Evolutionary conservation across 2,888 invertebrate genomes (phyloP).

Genomic region (Leptopilina myrica): DNA sequence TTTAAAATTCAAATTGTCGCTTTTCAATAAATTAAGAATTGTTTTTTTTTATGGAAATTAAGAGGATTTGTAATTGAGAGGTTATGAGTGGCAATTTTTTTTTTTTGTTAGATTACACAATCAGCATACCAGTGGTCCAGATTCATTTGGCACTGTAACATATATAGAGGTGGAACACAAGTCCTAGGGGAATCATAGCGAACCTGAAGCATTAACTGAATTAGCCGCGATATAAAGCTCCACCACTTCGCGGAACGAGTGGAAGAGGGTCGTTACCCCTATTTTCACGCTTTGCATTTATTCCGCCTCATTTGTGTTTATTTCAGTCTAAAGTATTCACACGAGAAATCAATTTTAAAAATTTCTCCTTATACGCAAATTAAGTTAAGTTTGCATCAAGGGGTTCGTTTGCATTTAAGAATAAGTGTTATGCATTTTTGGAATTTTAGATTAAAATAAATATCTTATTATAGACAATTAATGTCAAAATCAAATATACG

Average conservation of each 20-base stretch:
- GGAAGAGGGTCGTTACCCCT: conserved; percentile 51
- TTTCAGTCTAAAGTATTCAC: conserved; percentile 17
- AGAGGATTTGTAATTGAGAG: background rate
- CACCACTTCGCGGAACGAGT: conserved; percentile 58
- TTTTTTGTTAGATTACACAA: background rate
- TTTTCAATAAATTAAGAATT: too few species aligned
- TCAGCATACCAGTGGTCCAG: background rate
- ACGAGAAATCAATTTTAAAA: conserved; percentile 5
- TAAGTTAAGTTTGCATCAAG: too few species aligned
- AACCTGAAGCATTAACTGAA: conserved; percentile 64
- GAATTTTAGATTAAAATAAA: too few species aligned
- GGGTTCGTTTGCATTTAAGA: too few species aligned
- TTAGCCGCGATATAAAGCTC: conserved; percentile 66
- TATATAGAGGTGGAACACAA: conserved; percentile 29
- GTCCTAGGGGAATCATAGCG: conserved; percentile 59
- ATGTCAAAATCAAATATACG: too few species aligned
- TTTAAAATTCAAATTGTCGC: too few species aligned
- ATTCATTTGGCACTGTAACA: conserved; percentile 19
- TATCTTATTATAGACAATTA: too few species aligned
- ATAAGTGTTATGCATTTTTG: too few species aligned
- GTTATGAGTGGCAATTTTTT: background rate
- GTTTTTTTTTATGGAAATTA: too few species aligned
- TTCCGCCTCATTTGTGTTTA: conserved; percentile 9
- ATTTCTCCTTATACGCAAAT: background rate
- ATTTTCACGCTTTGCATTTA: conserved; percentile 48